These are phyloP conservation scores for Drosophila neocordata DNA, from an alignment of 1,140 invertebrate genomes.

Conservation along the genomic window DNA sequence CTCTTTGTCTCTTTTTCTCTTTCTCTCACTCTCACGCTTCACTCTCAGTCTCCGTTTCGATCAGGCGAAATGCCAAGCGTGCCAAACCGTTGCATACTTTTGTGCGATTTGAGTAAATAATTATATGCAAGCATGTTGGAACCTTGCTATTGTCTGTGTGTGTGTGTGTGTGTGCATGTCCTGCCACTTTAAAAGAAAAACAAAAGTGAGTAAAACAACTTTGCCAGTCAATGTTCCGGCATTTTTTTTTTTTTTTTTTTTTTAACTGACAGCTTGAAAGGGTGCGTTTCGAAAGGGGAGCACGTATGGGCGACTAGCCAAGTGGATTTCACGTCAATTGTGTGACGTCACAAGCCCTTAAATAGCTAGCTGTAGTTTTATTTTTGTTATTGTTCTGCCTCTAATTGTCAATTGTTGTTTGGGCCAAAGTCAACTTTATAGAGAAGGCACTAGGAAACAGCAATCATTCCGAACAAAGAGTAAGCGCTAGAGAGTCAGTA, in stretches of 20 bases:
- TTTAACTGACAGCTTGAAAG: constrained; percentile 9
- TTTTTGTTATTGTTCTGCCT: background rate
- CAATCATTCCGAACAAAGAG: constrained; percentile 17
- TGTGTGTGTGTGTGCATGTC: constrained; percentile 1
- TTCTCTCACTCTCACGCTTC: background rate
- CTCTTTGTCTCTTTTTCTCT: too few relatives aligned
- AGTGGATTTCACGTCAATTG: background rate
- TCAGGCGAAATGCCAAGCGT: constrained; percentile 18
- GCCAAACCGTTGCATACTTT: constrained; percentile 53
- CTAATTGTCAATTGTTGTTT: constrained; percentile 15
- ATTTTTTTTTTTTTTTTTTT: constrained; percentile 4
- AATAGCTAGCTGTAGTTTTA: background rate
- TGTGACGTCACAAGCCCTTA: constrained; percentile 4
- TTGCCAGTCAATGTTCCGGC: constrained; percentile 19
- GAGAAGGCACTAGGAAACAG: constrained; percentile 26
- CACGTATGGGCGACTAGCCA: too few relatives aligned
- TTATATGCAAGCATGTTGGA: constrained; percentile 49
- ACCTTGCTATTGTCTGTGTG: constrained; percentile 7
- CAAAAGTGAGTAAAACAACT: constrained; percentile 5
- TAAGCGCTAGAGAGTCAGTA: background rate
- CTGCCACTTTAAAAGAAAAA: constrained; percentile 20
- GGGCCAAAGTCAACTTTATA: constrained; percentile 26
- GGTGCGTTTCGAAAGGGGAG: background rate
- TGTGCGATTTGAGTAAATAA: constrained; percentile 68
- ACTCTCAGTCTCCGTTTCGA: background rate